A percentile compares a stretch with the other conserved stretches of the same genome.
Evolutionary conservation across 1,140 invertebrate species (phyloP).

Genomic region (Drosophila rhopaloa): DNA sequence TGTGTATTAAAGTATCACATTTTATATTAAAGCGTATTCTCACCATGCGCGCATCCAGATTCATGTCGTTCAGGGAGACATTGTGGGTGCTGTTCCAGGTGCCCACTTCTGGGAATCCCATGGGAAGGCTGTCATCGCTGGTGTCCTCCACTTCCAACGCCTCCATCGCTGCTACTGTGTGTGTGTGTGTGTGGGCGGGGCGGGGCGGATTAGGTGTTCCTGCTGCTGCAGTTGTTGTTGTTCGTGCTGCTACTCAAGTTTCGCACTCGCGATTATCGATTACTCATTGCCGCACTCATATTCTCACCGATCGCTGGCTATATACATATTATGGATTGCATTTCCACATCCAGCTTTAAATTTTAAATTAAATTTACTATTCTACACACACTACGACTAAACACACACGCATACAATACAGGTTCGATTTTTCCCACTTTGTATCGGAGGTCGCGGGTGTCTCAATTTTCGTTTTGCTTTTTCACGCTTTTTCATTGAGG

Average conservation of each 20-base stretch:
- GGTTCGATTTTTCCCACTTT: constrained; percentile 81
- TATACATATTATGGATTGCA: constrained; percentile 35
- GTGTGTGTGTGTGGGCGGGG: constrained; percentile 13
- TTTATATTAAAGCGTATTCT: constrained; percentile 11
- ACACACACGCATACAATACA: constrained; percentile 39
- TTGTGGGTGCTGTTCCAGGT: constrained; percentile 86
- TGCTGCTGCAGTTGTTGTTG: constrained; percentile 10
- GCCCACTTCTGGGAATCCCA: constrained; percentile 85
- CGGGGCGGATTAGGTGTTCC: constrained; percentile 22
- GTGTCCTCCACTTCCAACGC: constrained; percentile 61
- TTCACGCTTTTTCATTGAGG: constrained; percentile 32
- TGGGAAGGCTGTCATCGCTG: constrained; percentile 75
- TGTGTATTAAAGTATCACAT: neutral
- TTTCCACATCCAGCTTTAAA: constrained; percentile 33
- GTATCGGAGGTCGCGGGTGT: constrained; percentile 69
- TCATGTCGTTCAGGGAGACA: constrained; percentile 89
- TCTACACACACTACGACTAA: constrained; percentile 31
- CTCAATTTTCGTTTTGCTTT: constrained; percentile 53
- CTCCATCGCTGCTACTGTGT: constrained; percentile 20
- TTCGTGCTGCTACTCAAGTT: constrained; percentile 7
- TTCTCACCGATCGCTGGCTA: constrained; percentile 37
- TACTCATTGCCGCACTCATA: constrained; percentile 44
- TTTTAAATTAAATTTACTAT: constrained; percentile 67
- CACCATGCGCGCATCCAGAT: constrained; percentile 93
- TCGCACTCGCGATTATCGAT: constrained; percentile 22